Percentiles rank a stretch among this genome's conserved stretches.
phyloP scores from a whole-genome alignment of 2,888 invertebrate species.

The Eupithecia abbreviata region DNA sequence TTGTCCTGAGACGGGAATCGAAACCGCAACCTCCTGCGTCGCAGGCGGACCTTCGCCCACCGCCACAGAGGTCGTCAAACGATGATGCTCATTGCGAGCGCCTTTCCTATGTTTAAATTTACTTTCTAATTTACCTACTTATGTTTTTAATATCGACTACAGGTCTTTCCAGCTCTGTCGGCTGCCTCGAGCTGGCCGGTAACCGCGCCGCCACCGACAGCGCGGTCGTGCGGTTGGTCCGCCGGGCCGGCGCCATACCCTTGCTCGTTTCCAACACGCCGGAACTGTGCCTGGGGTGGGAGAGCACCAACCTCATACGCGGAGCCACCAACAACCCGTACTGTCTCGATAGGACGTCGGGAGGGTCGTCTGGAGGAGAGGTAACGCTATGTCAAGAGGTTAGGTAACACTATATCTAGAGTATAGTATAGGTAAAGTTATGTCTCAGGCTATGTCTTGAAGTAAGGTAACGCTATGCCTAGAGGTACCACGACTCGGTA shows the following conservation, averaged over 20 bases:
- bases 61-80: no score
- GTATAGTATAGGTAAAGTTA: neutral
- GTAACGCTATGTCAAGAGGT: conserved; percentile 64
- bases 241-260: conserved; percentile 90
- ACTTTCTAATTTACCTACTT: no score
- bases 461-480: no score
- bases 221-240: conserved; percentile 84
- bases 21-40: no score
- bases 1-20: no score
- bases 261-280: conserved; percentile 93
- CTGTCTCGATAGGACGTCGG: conserved; percentile 88
- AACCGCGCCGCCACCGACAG: conserved; percentile 87
- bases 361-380: conserved; percentile 96
- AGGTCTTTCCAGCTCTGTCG: conserved; percentile 89
- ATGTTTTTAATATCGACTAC: conserved; percentile 9
- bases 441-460: no score
- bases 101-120: no score
- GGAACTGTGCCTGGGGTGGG: conserved; percentile 94
- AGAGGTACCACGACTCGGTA: no score
- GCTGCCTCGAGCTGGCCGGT: conserved; percentile 79
- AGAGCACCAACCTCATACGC: conserved; percentile 90
- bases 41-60: no score
- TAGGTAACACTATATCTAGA: conserved; percentile 1
- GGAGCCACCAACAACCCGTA: conserved; percentile 94
- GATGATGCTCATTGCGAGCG: no score